Conservation (phyloP, 2,797 vertebrate genomes). For the Paguma larvata region DNA sequence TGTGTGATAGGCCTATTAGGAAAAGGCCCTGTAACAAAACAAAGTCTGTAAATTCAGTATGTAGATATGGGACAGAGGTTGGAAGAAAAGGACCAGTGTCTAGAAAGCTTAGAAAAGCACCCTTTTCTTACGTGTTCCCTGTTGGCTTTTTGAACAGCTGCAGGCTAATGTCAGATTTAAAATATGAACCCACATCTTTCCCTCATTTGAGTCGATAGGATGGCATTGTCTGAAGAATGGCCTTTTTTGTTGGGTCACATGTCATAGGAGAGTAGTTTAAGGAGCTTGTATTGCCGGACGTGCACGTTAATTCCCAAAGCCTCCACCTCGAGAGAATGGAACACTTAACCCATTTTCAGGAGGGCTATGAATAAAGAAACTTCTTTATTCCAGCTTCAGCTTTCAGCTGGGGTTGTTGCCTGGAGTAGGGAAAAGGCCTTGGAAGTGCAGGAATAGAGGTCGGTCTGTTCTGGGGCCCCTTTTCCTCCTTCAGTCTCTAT, state of each 20-base stretch:
- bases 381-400: neutral
- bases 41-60: slow-evolving; percentile 67
- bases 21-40: slow-evolving; percentile 25
- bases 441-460: neutral
- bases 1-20: neutral
- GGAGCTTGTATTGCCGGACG: neutral
- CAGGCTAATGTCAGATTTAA: slow-evolving; percentile 35
- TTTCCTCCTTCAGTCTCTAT: neutral
- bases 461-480: neutral
- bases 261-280: slow-evolving; percentile 4
- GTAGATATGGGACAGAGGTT: slow-evolving; percentile 53
- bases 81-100: slow-evolving; percentile 43
- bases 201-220: neutral
- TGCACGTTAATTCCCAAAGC: slow-evolving; percentile 38
- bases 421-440: neutral
- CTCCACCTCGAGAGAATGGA: slow-evolving; percentile 29
- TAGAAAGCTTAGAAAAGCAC: slow-evolving; percentile 28
- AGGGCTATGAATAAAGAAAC: slow-evolving; percentile 18
- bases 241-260: neutral
- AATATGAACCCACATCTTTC: neutral
- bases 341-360: slow-evolving; percentile 36
- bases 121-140: slow-evolving; percentile 35
- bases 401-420: slow-evolving; percentile 15
- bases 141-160: slow-evolving; percentile 44
- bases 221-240: slow-evolving; percentile 8